Evolutionary conservation across 2,888 invertebrate genomes (phyloP), one percentile per base, ranked within the genome.

Genomic region (Dryobotodes eremita): DNA sequence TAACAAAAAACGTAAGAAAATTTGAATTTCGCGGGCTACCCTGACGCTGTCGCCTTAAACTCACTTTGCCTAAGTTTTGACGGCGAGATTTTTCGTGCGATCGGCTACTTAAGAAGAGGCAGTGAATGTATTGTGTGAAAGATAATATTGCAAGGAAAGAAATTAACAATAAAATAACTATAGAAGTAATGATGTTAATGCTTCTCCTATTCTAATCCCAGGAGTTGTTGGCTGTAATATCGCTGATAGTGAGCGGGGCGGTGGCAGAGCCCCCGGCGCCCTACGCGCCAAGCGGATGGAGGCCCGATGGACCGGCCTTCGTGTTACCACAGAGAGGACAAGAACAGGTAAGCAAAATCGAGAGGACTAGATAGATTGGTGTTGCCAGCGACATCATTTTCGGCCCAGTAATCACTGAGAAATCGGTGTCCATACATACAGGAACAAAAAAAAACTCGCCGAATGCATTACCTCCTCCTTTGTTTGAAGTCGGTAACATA

Each of bases 201-300:
- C 7, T 17, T 23, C 17, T 36, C 2, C 6, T 46, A 11, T 4
- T 70, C 6, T 42, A 13, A 57, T 31, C 57, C 0, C 89, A 95
- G 96, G 93, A 86, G 84, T 81, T 96, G 75, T 85, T 96, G 88
- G 91, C 90, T 77, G 87, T 96, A 75, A 87, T 94, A 82, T 91
- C 90, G 20, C 76, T 95, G 86, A 36, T 95, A 68, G 85, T 94
- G 62, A 83, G 90, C 2, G 94, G 92, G 36, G 94, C 87, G 62
- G 86, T 92, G 73, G 92, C 92, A 6, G 94, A 96, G 84, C 90
- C 94, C 11, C 94, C 94, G 15, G 96, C 95, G 48, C 96, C 96
- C 0, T 97, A 97, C 87, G 87, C 95, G 0, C 91, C 96, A 0
- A 95, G 96, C 46, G 97, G 97, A 0, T 97, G 96, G 95, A 92